phyloP scores from a whole-genome alignment of 2,113 vertebrate species.

The Amblyornis subalaris region DNA sequence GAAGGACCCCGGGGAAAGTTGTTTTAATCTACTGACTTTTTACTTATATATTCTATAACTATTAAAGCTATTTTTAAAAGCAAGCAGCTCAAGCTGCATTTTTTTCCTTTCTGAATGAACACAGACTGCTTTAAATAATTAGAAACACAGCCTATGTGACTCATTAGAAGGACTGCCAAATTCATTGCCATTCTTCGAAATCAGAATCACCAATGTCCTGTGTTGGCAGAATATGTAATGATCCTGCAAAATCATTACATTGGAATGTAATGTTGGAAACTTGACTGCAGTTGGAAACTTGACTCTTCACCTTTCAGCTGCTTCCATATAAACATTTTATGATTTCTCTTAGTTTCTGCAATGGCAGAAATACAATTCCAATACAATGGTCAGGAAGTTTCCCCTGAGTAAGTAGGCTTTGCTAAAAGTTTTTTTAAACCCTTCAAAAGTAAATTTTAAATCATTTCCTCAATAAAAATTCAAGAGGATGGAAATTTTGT shows the following conservation, averaged over 20 bases:
- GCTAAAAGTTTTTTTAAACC: background rate
- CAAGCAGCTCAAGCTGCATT: background rate
- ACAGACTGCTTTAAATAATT: background rate
- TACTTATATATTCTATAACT: background rate
- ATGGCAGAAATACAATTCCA: background rate
- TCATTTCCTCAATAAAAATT: background rate
- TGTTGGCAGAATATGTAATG: background rate
- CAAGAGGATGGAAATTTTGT: background rate
- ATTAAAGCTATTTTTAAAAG: background rate
- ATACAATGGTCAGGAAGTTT: background rate
- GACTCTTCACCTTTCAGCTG: background rate
- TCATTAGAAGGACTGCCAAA: background rate
- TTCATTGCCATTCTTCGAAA: background rate
- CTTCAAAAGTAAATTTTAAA: background rate
- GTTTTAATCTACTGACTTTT: background rate
- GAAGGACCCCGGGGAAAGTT: background rate
- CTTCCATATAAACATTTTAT: background rate
- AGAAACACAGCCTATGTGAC: background rate
- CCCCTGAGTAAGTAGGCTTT: background rate
- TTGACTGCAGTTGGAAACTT: background rate
- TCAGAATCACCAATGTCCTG: background rate
- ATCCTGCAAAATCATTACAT: no score
- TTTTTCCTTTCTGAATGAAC: background rate
- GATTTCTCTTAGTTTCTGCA: background rate
- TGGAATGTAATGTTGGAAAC: no score